These are phyloP conservation scores for Hydrolagus colliei DNA, from an alignment of 2,797 vertebrate genomes.

Conservation along the genomic window DNA sequence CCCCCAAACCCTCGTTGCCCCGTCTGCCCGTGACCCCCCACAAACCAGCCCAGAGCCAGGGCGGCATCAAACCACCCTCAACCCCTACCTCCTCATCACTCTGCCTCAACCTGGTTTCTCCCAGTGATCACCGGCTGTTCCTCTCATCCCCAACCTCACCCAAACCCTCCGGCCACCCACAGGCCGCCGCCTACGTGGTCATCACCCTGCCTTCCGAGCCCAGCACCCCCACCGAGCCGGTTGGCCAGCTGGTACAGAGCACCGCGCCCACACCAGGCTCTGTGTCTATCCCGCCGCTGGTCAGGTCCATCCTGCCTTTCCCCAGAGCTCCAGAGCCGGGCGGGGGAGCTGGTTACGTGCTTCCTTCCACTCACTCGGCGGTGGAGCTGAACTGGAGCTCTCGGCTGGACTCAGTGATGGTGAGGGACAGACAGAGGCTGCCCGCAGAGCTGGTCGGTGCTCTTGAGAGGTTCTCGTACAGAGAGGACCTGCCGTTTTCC, in stretches of 20 bases:
- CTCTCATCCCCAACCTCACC: constrained; percentile 65
- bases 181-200: constrained; percentile 91
- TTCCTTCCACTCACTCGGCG: no score
- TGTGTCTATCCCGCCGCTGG: no score
- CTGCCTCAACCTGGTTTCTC: constrained; percentile 75
- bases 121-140: constrained; percentile 70
- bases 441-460: no score
- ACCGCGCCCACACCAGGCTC: no score
- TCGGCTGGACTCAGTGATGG: no score
- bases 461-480: no score
- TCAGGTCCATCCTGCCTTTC: no score
- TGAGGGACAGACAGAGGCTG: no score
- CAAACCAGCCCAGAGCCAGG: constrained; percentile 35
- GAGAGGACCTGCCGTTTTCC: no score
- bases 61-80: constrained; percentile 58
- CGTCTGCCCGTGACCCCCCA: constrained; percentile 46
- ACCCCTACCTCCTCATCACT: constrained; percentile 51
- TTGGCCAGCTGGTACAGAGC: constrained; percentile 37
- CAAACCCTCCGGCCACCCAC: constrained; percentile 72
- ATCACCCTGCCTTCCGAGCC: constrained; percentile 95
- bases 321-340: no score
- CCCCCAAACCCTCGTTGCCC: constrained; percentile 69
- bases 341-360: no score
- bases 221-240: constrained; percentile 79
- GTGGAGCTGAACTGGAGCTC: no score